Conservation (phyloP, 2,113 vertebrate species). For the Nibea albiflora region DNA sequence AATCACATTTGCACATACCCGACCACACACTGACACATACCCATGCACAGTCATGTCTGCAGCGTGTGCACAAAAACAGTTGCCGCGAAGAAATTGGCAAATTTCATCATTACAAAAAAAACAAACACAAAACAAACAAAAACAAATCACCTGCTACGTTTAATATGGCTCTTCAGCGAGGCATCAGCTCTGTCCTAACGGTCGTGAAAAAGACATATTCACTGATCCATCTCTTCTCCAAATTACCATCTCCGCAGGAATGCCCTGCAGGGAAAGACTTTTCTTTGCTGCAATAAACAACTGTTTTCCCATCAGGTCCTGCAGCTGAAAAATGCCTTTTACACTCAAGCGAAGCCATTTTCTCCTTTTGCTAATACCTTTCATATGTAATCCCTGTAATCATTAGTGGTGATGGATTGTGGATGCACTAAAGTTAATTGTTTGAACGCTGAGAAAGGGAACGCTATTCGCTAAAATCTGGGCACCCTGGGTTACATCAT, state of each 20-base stretch:
- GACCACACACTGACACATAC: conserved; percentile 21
- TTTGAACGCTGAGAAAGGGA: conserved; percentile 30
- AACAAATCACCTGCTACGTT: conserved; percentile 43
- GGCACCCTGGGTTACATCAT: neutral
- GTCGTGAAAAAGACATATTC: conserved; percentile 46
- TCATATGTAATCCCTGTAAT: conserved; percentile 59
- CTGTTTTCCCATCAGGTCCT: conserved; percentile 54
- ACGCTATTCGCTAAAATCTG: conserved; percentile 38
- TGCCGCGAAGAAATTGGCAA: neutral
- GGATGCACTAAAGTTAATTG: conserved; percentile 59
- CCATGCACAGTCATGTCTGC: conserved; percentile 7
- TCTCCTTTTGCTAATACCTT: conserved; percentile 37
- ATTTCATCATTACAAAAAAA: neutral
- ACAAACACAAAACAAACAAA: too few species aligned
- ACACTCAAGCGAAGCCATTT: conserved; percentile 47
- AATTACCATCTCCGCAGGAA: conserved; percentile 66
- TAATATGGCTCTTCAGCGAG: conserved; percentile 39
- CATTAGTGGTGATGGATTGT: conserved; percentile 43
- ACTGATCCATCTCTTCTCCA: conserved; percentile 53
- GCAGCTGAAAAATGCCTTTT: conserved; percentile 22
- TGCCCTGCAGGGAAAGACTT: conserved; percentile 41
- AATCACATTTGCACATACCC: conserved; percentile 45
- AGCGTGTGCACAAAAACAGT: neutral
- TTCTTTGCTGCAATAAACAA: conserved; percentile 61
- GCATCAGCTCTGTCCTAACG: conserved; percentile 14